Conservation (phyloP, 1,140 invertebrate genomes). For the Trichogramma pretiosum region DNA sequence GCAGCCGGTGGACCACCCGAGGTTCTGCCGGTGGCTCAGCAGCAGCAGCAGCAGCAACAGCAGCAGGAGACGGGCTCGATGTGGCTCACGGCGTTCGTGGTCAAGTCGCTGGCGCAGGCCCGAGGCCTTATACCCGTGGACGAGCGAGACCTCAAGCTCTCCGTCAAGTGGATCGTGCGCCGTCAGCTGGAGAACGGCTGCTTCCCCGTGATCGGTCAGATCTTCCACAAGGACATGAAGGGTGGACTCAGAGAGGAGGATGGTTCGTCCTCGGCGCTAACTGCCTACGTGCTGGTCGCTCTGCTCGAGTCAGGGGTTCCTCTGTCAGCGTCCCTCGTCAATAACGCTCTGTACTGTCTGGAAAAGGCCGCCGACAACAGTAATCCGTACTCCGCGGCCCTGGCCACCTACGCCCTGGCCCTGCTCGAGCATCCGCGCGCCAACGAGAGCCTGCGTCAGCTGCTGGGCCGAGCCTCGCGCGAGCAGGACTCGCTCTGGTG, state of each 20-base stretch:
- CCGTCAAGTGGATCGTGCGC: conserved; percentile 62
- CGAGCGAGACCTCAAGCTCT: conserved; percentile 52
- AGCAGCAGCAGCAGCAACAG: no score
- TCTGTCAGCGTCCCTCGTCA: conserved; percentile 38
- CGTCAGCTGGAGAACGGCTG: conserved; percentile 71
- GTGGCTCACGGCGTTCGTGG: conserved; percentile 77
- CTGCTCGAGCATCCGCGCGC: conserved; percentile 44
- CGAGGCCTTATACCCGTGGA: conserved; percentile 60
- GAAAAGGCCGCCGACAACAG: conserved; percentile 31
- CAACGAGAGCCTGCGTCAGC: conserved; percentile 27
- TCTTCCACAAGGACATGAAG: conserved; percentile 69
- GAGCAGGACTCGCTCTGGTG: conserved; percentile 39
- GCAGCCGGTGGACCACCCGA: conserved; percentile 47
- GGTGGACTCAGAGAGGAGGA: conserved; percentile 57
- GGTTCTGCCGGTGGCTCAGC: no score
- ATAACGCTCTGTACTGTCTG: conserved; percentile 53
- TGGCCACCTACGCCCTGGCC: conserved; percentile 54
- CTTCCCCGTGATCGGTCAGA: conserved; percentile 64
- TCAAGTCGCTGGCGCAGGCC: conserved; percentile 63
- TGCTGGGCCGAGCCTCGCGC: conserved; percentile 32
- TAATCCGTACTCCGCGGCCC: conserved; percentile 48
- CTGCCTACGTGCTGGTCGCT: conserved; percentile 59
- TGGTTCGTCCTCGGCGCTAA: conserved; percentile 49
- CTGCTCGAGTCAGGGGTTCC: conserved; percentile 51
- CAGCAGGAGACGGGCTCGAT: conserved; percentile 67